Evolutionary conservation across 2,888 invertebrate genomes (phyloP).

Genomic region (Aporophyla lueneburgensis): DNA sequence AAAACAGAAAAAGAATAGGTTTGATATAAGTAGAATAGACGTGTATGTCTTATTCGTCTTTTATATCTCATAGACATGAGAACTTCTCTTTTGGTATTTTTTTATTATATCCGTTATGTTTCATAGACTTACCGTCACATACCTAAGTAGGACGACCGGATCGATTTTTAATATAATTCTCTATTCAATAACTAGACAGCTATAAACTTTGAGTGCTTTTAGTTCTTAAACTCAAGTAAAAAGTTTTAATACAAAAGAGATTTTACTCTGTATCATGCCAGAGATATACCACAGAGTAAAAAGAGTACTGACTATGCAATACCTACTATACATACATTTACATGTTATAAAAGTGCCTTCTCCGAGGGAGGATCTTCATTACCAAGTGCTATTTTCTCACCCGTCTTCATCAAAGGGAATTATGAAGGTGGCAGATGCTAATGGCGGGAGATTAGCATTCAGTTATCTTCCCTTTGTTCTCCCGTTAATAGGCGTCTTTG

Average conservation of each 20-base stretch:
- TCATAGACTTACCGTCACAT: background rate
- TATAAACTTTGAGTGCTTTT: slow-evolving; percentile 17
- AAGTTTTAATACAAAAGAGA: slow-evolving; percentile 14
- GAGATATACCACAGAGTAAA: background rate
- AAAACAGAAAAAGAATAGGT: background rate
- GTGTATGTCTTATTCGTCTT: background rate
- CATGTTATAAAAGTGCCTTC: slow-evolving; percentile 4
- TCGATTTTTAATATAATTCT: slow-evolving; percentile 38
- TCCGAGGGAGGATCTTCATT: background rate
- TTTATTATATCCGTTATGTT: background rate
- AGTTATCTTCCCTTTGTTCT: slow-evolving; percentile 33
- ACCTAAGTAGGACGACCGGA: background rate
- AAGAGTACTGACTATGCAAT: background rate
- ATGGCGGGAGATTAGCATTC: slow-evolving; percentile 45
- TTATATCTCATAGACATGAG: slow-evolving; percentile 11
- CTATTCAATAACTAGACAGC: slow-evolving; percentile 23
- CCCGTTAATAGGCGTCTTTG: slow-evolving; percentile 19
- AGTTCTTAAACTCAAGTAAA: slow-evolving; percentile 18
- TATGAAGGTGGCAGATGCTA: slow-evolving; percentile 40
- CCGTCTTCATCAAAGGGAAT: slow-evolving; percentile 48
- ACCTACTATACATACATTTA: background rate
- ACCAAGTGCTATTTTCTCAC: slow-evolving; percentile 21
- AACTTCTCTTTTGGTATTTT: background rate
- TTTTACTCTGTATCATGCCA: slow-evolving; percentile 11
- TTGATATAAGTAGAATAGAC: slow-evolving; percentile 10